Base-by-base conservation (phyloP, 2,797 vertebrate genomes). In the Danionella dracula region DNA sequence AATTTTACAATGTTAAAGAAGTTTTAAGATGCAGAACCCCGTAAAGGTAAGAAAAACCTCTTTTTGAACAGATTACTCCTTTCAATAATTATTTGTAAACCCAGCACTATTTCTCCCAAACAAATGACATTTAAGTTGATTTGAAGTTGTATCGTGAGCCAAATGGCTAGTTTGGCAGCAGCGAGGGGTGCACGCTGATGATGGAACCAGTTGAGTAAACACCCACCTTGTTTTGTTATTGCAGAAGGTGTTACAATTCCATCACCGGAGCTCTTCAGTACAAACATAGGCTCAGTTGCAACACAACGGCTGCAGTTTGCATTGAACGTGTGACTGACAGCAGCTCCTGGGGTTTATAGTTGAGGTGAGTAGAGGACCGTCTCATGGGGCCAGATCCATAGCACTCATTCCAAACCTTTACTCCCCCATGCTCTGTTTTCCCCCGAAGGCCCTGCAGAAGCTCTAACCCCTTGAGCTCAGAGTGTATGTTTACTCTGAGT, bases 401-500 rank as follows among this genome's bases (percentile, higher is more conserved):
- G 44, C 17, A 16, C 53, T 54, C 63, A 23, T 54, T 37, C 45
- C 34, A 53, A 64, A 68, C 63, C 57, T 35, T 45, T 50, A 60
- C 59, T 62, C 45, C 40, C 64, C 58, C 56, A 15, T 55, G 50
- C 27, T 40, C 53, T 56, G 50, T 46, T 66, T 73, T 80, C 66
- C 59, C 23, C 56, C 76, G 66, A 78, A 70, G 37, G 56, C 38
- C 72, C 37, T 45, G 48, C 59, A 69, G 53, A 64, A 68, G 21
- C 46, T n/a, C 40, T 66, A 69, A 64, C 70, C 72, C 66, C 58
- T 57, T 23, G 9, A 41, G 60, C 38, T 62, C 41, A 1, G n/a
- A 54, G 51, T 84, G 80, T 90, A 83, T 90, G 84, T 89, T 91
- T 87, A 86, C 80, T 82, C 82, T 83, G 80, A 84, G 85, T 88